Conservation (phyloP, 2,797 vertebrate genomes). For the Esox lucius region DNA sequence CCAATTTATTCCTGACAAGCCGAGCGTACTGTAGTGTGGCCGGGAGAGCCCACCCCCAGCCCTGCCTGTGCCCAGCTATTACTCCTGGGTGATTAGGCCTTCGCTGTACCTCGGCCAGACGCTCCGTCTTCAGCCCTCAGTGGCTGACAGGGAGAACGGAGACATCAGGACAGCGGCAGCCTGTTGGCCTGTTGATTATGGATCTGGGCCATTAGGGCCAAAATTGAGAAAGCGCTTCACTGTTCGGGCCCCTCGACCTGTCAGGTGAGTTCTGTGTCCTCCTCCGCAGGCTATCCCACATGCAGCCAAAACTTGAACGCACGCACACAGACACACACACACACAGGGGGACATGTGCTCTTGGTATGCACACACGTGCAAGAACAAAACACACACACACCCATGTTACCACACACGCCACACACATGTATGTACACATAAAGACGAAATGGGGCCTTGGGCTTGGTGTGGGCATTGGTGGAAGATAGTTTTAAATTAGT, state of each 20-base stretch:
- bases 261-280: constrained; percentile 15
- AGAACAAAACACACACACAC: not conserved
- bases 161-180: constrained; percentile 8
- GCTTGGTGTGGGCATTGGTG: constrained; percentile 28
- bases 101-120: constrained; percentile 23
- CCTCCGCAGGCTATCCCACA: not conserved
- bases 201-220: constrained; percentile 13
- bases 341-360: too few relatives aligned
- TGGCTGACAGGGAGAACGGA: constrained; percentile 40
- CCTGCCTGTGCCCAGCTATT: constrained; percentile 38
- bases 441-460: constrained; percentile 17
- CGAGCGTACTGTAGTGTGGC: too few relatives aligned
- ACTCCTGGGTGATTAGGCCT: constrained; percentile 40
- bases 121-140: constrained; percentile 38
- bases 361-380: not conserved
- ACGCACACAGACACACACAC: not conserved
- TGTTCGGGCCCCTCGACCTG: not conserved
- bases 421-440: not conserved
- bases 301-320: not conserved
- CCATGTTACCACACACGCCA: too few relatives aligned
- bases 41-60: constrained; percentile 15
- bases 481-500: constrained; percentile 41
- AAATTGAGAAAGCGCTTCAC: not conserved
- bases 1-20: constrained; percentile 59
- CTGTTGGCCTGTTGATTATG: constrained; percentile 29